Evolutionary conservation across 2,888 invertebrate species (phyloP).

Genomic region (Himalopsyche tibetana): DNA sequence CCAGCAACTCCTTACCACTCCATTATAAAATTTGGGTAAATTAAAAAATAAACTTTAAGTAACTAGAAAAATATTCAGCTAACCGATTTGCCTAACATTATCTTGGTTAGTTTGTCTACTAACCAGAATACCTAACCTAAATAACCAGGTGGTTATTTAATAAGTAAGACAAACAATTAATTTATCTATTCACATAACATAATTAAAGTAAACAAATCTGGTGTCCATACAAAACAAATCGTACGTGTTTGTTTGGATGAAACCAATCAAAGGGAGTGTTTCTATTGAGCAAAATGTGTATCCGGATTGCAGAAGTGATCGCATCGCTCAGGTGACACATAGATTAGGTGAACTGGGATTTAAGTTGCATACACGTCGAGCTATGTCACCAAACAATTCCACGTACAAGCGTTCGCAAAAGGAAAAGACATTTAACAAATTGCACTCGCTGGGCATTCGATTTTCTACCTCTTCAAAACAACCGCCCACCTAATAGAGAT

Average conservation of each 20-base stretch:
- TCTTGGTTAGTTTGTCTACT: too few species aligned
- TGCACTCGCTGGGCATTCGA: background rate
- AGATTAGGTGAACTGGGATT: constrained; percentile 4
- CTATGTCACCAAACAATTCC: constrained; percentile 21
- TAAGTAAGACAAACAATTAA: too few species aligned
- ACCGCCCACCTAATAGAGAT: background rate
- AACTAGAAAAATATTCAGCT: too few species aligned
- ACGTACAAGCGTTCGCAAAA: background rate
- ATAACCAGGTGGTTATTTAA: too few species aligned
- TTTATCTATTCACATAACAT: background rate
- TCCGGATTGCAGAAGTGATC: constrained; percentile 20
- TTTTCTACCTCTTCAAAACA: background rate
- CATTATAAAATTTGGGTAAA: too few species aligned
- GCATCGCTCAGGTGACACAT: constrained; percentile 18
- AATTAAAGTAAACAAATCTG: constrained; percentile 15
- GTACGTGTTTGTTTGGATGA: background rate
- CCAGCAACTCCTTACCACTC: too few species aligned
- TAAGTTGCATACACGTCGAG: background rate
- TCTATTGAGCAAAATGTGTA: constrained; percentile 3
- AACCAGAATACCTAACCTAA: too few species aligned
- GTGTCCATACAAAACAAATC: constrained; percentile 3
- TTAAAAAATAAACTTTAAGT: too few species aligned
- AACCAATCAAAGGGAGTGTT: constrained; percentile 30
- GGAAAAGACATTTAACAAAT: background rate
- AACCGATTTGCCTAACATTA: too few species aligned